A percentile compares a stretch with the other conserved stretches of the same genome.
Evolutionary conservation across 2,888 invertebrate genomes (phyloP).

Genomic region (Synanthedon myopaeformis): DNA sequence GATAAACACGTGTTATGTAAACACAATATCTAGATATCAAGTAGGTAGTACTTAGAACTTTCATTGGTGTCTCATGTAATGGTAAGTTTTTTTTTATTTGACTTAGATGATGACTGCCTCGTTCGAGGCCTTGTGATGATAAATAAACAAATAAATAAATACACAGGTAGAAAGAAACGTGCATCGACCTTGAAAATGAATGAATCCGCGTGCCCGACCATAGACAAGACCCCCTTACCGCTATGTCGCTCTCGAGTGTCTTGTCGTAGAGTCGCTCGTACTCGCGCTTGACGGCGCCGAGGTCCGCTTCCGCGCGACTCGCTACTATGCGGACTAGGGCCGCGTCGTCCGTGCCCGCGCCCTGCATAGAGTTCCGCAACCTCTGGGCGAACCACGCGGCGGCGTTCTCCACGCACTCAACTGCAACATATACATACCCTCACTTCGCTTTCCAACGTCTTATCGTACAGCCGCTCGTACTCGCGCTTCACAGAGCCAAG

Average conservation of each 20-base stretch:
- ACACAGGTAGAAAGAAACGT: neutral
- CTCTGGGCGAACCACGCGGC: slow-evolving; percentile 78
- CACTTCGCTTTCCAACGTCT: slow-evolving; percentile 74
- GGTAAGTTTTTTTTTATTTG: too few relatives aligned
- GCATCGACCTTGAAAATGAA: neutral
- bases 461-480: slow-evolving; percentile 77
- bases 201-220: neutral
- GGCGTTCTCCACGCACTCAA: slow-evolving; percentile 78
- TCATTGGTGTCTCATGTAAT: too few relatives aligned
- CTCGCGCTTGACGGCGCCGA: slow-evolving; percentile 76
- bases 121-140: neutral
- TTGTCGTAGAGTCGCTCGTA: slow-evolving; percentile 78
- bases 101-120: too few relatives aligned
- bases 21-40: too few relatives aligned
- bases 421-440: slow-evolving; percentile 71
- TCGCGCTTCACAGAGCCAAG: slow-evolving; percentile 76
- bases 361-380: slow-evolving; percentile 74
- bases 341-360: slow-evolving; percentile 78
- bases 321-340: slow-evolving; percentile 77
- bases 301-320: slow-evolving; percentile 76
- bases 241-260: slow-evolving; percentile 73
- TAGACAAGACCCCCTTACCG: slow-evolving; percentile 44
- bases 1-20: too few relatives aligned
- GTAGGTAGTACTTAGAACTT: too few relatives aligned
- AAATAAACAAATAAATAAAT: neutral